Evolutionary conservation across 2,797 vertebrate genomes (phyloP).

Genomic region (Gorsachius magnificus): DNA sequence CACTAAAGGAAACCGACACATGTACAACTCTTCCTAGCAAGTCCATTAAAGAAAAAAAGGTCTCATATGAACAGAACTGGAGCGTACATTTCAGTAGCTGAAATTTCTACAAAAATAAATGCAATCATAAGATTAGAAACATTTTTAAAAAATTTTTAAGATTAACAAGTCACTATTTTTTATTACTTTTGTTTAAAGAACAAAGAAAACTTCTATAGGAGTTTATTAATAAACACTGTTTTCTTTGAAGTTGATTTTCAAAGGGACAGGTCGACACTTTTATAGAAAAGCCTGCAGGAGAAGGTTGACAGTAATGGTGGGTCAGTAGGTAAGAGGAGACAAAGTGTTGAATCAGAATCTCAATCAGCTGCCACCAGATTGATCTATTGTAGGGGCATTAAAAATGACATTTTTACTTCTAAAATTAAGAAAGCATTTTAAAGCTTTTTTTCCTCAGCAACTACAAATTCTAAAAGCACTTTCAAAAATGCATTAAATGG

Average conservation of each 20-base stretch:
- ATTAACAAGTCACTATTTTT: not conserved
- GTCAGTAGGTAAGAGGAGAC: conserved; percentile 14
- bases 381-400: not conserved
- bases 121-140: not conserved
- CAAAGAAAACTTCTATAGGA: not conserved
- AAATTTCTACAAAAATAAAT: not conserved
- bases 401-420: not conserved
- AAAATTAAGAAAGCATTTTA: not conserved
- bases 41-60: not conserved
- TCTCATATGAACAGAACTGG: not conserved
- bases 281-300: conserved; percentile 9
- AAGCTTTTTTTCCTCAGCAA: not conserved
- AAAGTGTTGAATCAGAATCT: not conserved
- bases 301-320: not conserved
- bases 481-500: not conserved
- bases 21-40: not conserved
- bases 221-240: not conserved
- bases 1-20: not conserved
- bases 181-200: not conserved
- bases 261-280: not conserved
- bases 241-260: conserved; percentile 31
- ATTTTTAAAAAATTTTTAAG: not conserved
- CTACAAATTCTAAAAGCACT: not conserved
- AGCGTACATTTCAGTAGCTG: not conserved
- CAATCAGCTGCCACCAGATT: not conserved